These are phyloP conservation scores for Xerus rutilus DNA, from an alignment of 2,797 vertebrate species.

Conservation along the genomic window DNA sequence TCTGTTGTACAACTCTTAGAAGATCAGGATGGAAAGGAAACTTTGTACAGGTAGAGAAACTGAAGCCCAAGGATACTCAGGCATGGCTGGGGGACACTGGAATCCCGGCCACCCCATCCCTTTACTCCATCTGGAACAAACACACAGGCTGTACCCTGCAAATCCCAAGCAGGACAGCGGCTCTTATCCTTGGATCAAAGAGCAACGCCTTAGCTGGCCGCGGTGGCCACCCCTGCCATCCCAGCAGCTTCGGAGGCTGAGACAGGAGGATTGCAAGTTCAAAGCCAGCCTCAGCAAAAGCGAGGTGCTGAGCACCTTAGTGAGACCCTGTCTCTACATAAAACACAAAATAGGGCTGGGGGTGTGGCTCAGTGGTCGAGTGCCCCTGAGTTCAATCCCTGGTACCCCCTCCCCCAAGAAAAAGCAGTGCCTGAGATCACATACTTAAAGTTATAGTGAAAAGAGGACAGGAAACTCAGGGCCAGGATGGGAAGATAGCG, in stretches of 20 bases:
- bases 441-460: neutral
- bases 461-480: neutral
- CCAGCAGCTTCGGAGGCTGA: no score
- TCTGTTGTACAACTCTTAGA: neutral
- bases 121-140: neutral
- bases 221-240: no score
- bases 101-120: neutral
- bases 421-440: neutral
- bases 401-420: no score
- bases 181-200: no score
- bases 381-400: no score
- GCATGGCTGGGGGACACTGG: neutral
- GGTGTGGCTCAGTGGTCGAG: no score
- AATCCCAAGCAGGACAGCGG: neutral
- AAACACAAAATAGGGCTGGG: no score
- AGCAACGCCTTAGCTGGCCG: no score
- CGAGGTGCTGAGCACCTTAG: no score
- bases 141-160: neutral
- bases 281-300: no score
- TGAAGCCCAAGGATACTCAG: neutral
- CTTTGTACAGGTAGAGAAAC: neutral
- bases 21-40: neutral
- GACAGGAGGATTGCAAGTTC: no score
- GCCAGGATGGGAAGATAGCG: neutral
- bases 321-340: no score